A percentile compares a stretch with the other conserved stretches of the same genome.
These are phyloP conservation scores for Antedon mediterranea DNA, from an alignment of 53 echinoderm and acorn worm genomes.

Conservation along the genomic window DNA sequence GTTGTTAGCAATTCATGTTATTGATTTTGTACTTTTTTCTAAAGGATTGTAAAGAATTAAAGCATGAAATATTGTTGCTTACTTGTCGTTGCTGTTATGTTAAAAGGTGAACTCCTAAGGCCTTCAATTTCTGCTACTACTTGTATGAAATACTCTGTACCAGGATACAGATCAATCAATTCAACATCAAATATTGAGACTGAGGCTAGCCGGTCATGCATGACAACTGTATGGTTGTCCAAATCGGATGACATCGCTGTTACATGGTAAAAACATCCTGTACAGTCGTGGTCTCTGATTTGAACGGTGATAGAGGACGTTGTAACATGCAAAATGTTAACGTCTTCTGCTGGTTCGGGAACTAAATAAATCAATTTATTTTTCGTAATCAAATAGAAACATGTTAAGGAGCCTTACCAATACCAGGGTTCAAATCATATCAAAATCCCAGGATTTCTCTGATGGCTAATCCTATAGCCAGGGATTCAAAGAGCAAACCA, in stretches of 20 bases:
- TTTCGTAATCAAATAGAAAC: no score
- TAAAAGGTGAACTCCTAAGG: neutral
- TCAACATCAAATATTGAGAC: neutral
- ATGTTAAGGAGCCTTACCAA: no score
- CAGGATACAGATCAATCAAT: neutral
- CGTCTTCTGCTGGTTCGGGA: neutral
- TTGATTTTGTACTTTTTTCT: no score
- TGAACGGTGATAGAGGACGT: neutral
- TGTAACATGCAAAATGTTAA: neutral
- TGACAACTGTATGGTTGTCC: neutral
- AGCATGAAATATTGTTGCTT: no score
- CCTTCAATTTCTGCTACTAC: neutral
- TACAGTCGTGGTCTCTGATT: neutral
- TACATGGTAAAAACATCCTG: neutral
- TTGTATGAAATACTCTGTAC: neutral
- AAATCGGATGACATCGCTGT: neutral
- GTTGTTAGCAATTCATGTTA: no score
- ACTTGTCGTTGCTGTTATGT: neutral
- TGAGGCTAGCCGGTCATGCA: neutral
- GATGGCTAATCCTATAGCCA: no score
- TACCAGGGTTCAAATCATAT: no score
- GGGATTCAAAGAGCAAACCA: no score
- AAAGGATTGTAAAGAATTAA: no score
- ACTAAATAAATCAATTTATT: neutral
- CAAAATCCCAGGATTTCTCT: no score